phyloP scores from a whole-genome alignment of 2,888 invertebrate genomes.

The Dicroscelio sp. region DNA sequence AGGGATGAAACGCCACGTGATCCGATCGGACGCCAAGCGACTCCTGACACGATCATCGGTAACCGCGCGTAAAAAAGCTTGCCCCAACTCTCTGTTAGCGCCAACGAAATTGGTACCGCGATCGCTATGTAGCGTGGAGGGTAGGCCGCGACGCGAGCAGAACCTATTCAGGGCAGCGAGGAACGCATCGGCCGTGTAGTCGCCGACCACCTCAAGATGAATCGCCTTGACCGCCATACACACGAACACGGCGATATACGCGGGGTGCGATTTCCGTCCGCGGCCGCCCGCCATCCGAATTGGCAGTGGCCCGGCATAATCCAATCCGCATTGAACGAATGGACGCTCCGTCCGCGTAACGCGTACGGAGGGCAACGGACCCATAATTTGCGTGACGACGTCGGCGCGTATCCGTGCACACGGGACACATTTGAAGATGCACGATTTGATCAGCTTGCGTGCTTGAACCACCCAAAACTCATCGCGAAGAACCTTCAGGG shows the following conservation, averaged over 20 bases:
- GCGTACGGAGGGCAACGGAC: background rate
- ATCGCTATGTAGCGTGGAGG: too few species aligned
- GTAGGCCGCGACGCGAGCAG: too few species aligned
- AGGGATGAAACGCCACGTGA: too few species aligned
- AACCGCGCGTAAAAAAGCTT: too few species aligned
- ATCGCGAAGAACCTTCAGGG: conserved; percentile 9
- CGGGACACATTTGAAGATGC: conserved; percentile 44
- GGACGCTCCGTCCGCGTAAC: conserved; percentile 8
- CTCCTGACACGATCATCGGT: too few species aligned
- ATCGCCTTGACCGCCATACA: too few species aligned
- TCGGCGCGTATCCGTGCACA: conserved; percentile 40
- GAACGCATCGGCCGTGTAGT: too few species aligned
- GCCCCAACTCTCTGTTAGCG: too few species aligned
- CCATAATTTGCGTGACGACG: conserved; percentile 18
- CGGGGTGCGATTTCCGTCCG: background rate
- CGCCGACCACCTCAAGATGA: too few species aligned
- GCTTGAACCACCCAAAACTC: conserved; percentile 19
- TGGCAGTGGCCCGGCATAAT: conserved; percentile 82
- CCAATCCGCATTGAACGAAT: conserved; percentile 63
- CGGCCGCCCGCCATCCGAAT: background rate
- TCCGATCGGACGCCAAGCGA: too few species aligned
- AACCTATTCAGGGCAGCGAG: too few species aligned
- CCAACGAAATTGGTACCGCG: too few species aligned
- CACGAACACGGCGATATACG: background rate
- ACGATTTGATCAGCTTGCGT: background rate